Conservation (phyloP, 2,888 invertebrate species). For the Charanyca ferruginea region DNA sequence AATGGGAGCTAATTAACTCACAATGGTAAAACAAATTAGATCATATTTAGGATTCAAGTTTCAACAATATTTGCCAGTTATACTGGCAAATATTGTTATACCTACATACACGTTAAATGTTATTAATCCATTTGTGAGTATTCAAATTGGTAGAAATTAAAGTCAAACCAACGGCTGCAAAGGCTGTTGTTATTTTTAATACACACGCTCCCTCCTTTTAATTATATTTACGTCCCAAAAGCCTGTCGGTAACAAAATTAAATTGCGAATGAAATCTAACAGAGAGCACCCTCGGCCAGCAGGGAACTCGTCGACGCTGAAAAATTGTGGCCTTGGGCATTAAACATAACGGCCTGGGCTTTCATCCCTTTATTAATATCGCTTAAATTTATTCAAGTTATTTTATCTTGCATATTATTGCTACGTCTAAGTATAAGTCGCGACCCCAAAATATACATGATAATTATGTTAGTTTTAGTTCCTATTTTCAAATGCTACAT, state of each 20-base stretch:
- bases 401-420: conserved; percentile 18
- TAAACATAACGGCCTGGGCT: conserved; percentile 64
- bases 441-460: not conserved
- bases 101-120: conserved; percentile 7
- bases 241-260: conserved; percentile 77
- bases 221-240: conserved; percentile 76
- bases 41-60: too few species aligned
- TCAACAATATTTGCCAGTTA: not conserved
- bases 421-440: not conserved
- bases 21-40: too few species aligned
- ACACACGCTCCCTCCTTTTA: conserved; percentile 67
- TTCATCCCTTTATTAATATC: conserved; percentile 50
- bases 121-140: conserved; percentile 19
- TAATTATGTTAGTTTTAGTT: not conserved
- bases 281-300: conserved; percentile 67
- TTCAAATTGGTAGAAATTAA: conserved; percentile 39
- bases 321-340: conserved; percentile 68
- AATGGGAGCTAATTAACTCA: too few species aligned
- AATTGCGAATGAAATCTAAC: conserved; percentile 77
- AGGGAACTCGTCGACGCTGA: conserved; percentile 64
- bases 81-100: conserved; percentile 4
- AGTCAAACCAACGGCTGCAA: conserved; percentile 25
- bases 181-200: conserved; percentile 63
- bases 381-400: conserved; percentile 29
- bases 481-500: conserved; percentile 15